phyloP scores from a whole-genome alignment of 2,888 invertebrate genomes.

The Tholera decimalis region DNA sequence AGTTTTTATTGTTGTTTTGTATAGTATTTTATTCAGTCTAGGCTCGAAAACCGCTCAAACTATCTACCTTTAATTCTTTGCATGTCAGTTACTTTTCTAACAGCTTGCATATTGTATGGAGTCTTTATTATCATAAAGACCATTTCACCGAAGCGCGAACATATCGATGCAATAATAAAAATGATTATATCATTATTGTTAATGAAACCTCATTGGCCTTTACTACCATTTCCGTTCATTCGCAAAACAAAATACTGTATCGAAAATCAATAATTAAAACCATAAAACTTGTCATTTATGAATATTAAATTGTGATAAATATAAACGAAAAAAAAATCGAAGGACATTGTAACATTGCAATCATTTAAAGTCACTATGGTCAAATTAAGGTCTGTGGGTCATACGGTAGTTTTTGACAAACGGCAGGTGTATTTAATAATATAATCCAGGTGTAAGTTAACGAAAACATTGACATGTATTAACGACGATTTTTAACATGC shows the following conservation, averaged over 20 bases:
- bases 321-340: conserved; percentile 29
- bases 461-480: conserved; percentile 32
- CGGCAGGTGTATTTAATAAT: conserved; percentile 60
- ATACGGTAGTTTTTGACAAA: conserved; percentile 59
- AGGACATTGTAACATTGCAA: conserved; percentile 32
- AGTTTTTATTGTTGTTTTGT: background rate
- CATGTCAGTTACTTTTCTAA: too few relatives aligned
- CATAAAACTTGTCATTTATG: conserved; percentile 7
- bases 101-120: conserved; percentile 7
- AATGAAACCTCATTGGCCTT: conserved; percentile 20
- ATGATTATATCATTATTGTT: conserved; percentile 20
- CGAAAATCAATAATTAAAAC: conserved; percentile 2
- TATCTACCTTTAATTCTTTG: conserved; percentile 7
- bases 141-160: conserved; percentile 31
- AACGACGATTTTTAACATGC: conserved; percentile 26
- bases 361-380: conserved; percentile 31
- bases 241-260: conserved; percentile 15
- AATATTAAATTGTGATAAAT: conserved; percentile 29
- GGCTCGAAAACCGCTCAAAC: background rate
- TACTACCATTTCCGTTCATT: conserved; percentile 11
- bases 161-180: conserved; percentile 17
- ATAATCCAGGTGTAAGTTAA: conserved; percentile 44
- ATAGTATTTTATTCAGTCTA: background rate
- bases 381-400: conserved; percentile 62
- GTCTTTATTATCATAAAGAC: conserved; percentile 29